Evolutionary conservation across 1,140 invertebrate species (phyloP), one percentile per base, ranked within the genome.

Genomic region (Papilio helenus): DNA sequence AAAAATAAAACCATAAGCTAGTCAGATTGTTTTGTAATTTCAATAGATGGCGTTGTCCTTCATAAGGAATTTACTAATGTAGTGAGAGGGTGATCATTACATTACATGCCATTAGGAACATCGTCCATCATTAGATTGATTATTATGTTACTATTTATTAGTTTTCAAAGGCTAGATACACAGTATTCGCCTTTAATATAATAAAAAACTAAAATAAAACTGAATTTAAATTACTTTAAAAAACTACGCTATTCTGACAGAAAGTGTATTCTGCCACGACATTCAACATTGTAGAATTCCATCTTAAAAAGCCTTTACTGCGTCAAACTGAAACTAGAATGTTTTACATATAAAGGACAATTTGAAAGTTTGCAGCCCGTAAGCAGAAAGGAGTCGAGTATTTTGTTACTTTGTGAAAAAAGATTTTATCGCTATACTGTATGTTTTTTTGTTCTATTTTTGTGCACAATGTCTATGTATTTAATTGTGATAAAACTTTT

Each of bases 321-420:
- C 76, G n/a, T 44, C 55, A 74, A 29, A 44, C 76, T 65, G 58
- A 77, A 77, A 65, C 76, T 65, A 65, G 76, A 77, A 65, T 77
- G 34, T 61, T 77, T 77, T 77, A 77, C 76, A 77, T 77, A 77
- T 77, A 77, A 77, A 77, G 76, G 76, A 77, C 76, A 77, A 77
- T 77, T 65, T 65, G 34, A 44, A 61, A 42, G 76, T 77, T 65
- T 39, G 34, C 76, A 77, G 49, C 14, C 65, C 76, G 76, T 42
- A 74, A 65, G 18, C 76, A 65, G 51, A 49, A 49, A 74, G 14
- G 9, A 26, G 9, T 16, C 49, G 73, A 39, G 73, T 55, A 58
- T 76, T 76, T 58, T 58, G 73, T 55, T 74, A 46, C 26, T 39
- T 65, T 44, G 44, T 55, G 29, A n/a, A 77, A 68, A 68, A 77